Percentiles rank a stretch among this genome's conserved stretches.
phyloP scores from a whole-genome alignment of 2,113 vertebrate species.

The Paradisaea rubra region DNA sequence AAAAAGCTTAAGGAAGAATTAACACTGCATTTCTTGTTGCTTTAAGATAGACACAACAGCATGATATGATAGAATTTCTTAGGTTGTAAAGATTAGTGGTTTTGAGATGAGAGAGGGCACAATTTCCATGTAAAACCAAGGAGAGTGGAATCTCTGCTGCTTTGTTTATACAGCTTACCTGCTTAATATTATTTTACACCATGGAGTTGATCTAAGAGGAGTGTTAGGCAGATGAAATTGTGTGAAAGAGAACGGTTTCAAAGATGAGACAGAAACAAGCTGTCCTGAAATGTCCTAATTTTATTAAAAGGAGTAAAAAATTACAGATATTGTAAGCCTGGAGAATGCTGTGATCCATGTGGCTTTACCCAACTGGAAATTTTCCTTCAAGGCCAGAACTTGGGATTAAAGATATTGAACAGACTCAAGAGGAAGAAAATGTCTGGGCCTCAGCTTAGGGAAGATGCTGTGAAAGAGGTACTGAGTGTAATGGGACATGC shows the following conservation, averaged over 20 bases:
- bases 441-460: neutral
- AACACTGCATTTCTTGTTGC: neutral
- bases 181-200: neutral
- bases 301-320: neutral
- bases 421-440: neutral
- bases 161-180: neutral
- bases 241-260: neutral
- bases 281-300: neutral
- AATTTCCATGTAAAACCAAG: neutral
- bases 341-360: neutral
- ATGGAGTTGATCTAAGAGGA: neutral
- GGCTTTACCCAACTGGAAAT: neutral
- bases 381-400: neutral
- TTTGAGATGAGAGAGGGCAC: neutral
- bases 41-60: neutral
- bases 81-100: neutral
- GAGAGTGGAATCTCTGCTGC: neutral
- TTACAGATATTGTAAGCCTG: neutral
- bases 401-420: neutral
- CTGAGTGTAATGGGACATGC: neutral
- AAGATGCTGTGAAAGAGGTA: neutral
- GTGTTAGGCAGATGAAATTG: neutral
- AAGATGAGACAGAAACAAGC: neutral
- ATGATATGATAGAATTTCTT: neutral
- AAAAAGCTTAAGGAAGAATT: neutral